A percentile compares a stretch with the other conserved stretches of the same genome.
Evolutionary conservation across 2,113 vertebrate species (phyloP).

Genomic region (Alethe castanea): DNA sequence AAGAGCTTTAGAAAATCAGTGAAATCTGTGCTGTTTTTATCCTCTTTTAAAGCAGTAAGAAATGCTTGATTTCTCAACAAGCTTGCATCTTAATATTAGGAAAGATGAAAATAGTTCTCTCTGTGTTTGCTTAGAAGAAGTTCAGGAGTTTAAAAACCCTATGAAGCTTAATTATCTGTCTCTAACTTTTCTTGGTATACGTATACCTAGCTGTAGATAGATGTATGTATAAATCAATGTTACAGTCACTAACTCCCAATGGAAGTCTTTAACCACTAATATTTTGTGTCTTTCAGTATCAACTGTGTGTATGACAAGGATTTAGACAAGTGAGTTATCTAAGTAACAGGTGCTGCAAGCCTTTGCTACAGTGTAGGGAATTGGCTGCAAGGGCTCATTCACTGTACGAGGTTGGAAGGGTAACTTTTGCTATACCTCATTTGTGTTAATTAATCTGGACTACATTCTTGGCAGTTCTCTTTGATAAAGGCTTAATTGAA

Average conservation of each 20-base stretch:
- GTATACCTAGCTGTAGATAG: fast-evolving
- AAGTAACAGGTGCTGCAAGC: background rate
- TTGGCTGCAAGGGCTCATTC: background rate
- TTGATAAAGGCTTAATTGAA: background rate
- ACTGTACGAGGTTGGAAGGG: background rate
- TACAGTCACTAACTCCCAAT: background rate
- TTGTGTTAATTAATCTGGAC: background rate
- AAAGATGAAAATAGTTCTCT: background rate
- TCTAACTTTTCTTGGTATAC: background rate
- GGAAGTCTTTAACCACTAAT: background rate
- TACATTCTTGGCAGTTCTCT: background rate
- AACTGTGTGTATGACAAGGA: background rate
- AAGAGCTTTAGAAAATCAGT: background rate
- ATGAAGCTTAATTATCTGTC: background rate
- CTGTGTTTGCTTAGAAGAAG: background rate
- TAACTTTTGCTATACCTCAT: background rate
- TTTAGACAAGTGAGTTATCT: background rate
- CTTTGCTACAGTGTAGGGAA: background rate
- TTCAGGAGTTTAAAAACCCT: background rate
- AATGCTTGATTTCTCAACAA: background rate
- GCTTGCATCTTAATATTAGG: background rate
- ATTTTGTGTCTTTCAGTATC: background rate
- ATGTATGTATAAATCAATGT: background rate
- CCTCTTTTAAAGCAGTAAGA: background rate
- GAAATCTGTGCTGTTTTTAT: background rate